Evolutionary conservation across 2,113 vertebrate species (phyloP), one percentile per base, ranked within the genome.

Genomic region (Loxodonta africana): DNA sequence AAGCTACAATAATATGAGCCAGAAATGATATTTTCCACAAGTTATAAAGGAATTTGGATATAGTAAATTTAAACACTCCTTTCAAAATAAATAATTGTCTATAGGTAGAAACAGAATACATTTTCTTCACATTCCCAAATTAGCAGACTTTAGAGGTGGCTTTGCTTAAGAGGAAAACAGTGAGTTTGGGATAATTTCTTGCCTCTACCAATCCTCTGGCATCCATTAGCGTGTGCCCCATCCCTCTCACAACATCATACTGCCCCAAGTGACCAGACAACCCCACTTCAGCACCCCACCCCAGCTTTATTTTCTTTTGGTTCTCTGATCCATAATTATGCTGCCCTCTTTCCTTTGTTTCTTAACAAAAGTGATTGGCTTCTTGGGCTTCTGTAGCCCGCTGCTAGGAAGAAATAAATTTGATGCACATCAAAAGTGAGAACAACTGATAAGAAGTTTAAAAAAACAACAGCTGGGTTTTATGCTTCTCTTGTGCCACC

Each of bases 1-100:
- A 96, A 97, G 97, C 97, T 94, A 82, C 25, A 97, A 90, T 33
- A 28, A 0, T 9, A 89, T 60, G 57, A 94, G 53, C 91, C 90
- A 51, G 3, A 94, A 33, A 71, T 96, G 73, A 48, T 82, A 14
- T 76, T 76, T 93, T 94, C 73, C 77, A 82, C 46, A 95, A 95
- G 69, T 83, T 46, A 51, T 33, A 94, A 37, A 87, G 92, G 69
- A 94, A 90, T 73, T 97, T 97, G 93, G 65, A 93, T 8, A 83
- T 8, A 67, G 84, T 25, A 86, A 93, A 96, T 77, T 92, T 92
- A 96, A 93, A 92, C 77, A 77, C 2, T 84, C n/a, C n/a, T 83
- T 94, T 76, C 73, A 91, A 96, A 93, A 67, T 48, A 85, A 91
- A 23, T 76, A 37, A 90, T 63, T 81, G 30, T 67, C 60, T 60